phyloP scores from a whole-genome alignment of 2,113 vertebrate species.

The Spea multiplicata region DNA sequence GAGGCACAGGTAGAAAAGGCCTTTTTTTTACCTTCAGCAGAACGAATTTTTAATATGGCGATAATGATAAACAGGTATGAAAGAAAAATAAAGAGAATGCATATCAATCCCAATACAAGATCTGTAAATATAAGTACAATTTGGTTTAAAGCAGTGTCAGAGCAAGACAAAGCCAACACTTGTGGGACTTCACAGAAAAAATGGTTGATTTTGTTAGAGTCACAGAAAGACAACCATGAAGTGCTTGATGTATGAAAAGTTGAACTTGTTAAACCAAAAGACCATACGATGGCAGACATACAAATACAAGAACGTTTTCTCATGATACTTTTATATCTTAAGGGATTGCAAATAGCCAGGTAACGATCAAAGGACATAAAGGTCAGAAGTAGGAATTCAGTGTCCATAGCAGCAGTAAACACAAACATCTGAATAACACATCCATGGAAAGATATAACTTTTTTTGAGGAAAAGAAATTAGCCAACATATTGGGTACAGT shows the following conservation, averaged over 20 bases:
- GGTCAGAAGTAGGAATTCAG: slow-evolving; percentile 55
- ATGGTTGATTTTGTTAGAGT: slow-evolving; percentile 48
- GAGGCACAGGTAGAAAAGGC: slow-evolving; percentile 49
- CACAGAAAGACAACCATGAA: slow-evolving; percentile 42
- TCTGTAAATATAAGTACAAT: slow-evolving; percentile 35
- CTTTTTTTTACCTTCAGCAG: slow-evolving; percentile 49
- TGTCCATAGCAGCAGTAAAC: slow-evolving; percentile 36
- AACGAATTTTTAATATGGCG: slow-evolving; percentile 35
- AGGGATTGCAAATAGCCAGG: slow-evolving; percentile 53
- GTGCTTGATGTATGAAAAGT: slow-evolving; percentile 28
- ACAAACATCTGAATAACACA: slow-evolving; percentile 51
- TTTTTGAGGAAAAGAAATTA: slow-evolving; percentile 43
- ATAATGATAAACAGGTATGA: slow-evolving; percentile 40
- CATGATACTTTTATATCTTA: slow-evolving; percentile 53
- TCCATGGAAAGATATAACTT: slow-evolving; percentile 52
- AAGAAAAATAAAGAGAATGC: slow-evolving; percentile 43
- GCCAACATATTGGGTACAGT: slow-evolving; percentile 54
- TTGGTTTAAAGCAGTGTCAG: slow-evolving; percentile 47
- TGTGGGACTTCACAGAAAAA: slow-evolving; percentile 57
- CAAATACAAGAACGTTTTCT: slow-evolving; percentile 47
- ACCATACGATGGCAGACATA: slow-evolving; percentile 44
- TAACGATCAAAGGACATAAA: slow-evolving; percentile 55
- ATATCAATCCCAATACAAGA: slow-evolving; percentile 25
- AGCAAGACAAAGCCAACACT: slow-evolving; percentile 53
- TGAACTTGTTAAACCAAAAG: slow-evolving; percentile 44